Evolutionary conservation across 2,888 invertebrate species (phyloP).

Genomic region (Ophonus ardosiacus): DNA sequence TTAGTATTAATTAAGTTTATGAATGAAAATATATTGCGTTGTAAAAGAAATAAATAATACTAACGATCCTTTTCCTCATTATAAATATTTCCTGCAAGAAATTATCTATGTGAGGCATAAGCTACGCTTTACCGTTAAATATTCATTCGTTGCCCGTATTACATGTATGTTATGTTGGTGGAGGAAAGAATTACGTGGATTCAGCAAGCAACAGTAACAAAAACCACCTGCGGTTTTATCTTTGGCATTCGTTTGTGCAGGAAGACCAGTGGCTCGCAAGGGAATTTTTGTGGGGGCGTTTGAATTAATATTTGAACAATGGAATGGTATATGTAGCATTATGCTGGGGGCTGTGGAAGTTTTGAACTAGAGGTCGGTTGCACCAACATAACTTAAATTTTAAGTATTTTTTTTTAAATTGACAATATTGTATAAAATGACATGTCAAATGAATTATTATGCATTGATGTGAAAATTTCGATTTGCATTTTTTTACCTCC

Average conservation of each 20-base stretch:
- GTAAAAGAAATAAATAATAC: not conserved
- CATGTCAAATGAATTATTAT: too few species aligned
- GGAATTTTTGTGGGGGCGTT: not conserved
- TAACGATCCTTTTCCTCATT: conserved; percentile 12
- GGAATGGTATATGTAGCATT: not conserved
- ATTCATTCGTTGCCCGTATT: not conserved
- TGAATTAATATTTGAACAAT: not conserved
- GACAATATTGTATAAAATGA: too few species aligned
- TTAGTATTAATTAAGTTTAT: not conserved
- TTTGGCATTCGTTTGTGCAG: not conserved
- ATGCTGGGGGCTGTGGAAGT: too few species aligned
- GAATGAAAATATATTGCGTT: not conserved
- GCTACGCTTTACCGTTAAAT: not conserved
- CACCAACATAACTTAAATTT: too few species aligned
- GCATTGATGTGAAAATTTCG: too few species aligned
- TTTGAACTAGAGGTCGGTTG: too few species aligned
- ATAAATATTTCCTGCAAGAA: conserved; percentile 6
- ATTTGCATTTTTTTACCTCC: too few species aligned
- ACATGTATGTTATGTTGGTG: not conserved
- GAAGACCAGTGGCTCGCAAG: not conserved
- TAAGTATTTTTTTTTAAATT: too few species aligned
- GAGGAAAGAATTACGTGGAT: not conserved
- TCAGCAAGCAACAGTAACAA: not conserved
- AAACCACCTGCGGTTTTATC: conserved; percentile 6
- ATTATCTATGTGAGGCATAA: not conserved